Evolutionary conservation across 2,113 vertebrate species (phyloP).

Genomic region (Chaetorhynchus papuensis): DNA sequence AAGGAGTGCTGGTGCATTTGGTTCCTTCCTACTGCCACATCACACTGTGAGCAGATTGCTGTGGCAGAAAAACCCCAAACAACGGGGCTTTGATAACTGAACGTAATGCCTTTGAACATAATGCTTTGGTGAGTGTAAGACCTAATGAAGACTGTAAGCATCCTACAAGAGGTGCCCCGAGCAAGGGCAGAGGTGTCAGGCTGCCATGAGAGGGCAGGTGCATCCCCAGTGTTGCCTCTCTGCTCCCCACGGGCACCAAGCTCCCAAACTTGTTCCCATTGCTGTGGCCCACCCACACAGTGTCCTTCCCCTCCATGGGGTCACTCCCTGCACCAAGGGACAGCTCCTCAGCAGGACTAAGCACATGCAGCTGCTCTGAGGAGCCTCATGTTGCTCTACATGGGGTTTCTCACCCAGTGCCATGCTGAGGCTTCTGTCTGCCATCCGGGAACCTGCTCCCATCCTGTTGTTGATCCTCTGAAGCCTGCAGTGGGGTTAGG

Average conservation of each 20-base stretch:
- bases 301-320: background rate
- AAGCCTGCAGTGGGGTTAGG: background rate
- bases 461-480: background rate
- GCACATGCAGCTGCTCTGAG: background rate
- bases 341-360: background rate
- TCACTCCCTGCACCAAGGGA: background rate
- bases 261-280: background rate
- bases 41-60: background rate
- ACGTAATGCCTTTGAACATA: background rate
- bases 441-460: background rate
- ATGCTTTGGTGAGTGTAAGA: background rate
- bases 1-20: background rate
- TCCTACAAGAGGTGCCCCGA: background rate
- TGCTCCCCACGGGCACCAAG: background rate
- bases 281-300: background rate
- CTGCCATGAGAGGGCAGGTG: background rate
- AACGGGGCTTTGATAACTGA: background rate
- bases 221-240: fast-evolving
- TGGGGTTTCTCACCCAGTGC: fast-evolving
- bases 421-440: background rate
- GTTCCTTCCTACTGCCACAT: background rate
- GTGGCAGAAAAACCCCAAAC: background rate
- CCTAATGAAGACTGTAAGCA: background rate
- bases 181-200: background rate
- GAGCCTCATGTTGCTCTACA: fast-evolving